Conservation (phyloP, 2,113 vertebrate species). For the Micronycteris hirsuta region DNA sequence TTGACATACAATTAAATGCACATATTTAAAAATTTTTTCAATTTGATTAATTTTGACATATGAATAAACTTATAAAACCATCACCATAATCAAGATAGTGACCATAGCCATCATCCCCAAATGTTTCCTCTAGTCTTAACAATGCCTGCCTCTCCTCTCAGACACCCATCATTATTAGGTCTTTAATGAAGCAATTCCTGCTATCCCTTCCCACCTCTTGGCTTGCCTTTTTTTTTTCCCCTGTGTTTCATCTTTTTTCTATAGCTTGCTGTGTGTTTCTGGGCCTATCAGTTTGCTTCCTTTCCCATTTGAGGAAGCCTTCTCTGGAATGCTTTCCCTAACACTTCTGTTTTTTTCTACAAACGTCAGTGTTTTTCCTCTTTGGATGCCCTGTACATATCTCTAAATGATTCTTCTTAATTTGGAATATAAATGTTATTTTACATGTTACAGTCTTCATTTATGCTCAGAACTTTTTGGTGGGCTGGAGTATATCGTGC, state of each 20-base stretch:
- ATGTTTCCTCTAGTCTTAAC: neutral
- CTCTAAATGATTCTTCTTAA: neutral
- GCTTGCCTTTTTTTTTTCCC: neutral
- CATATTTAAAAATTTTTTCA: neutral
- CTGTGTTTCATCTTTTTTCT: neutral
- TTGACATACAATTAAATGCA: too few relatives aligned
- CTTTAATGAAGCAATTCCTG: neutral
- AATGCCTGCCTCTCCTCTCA: neutral
- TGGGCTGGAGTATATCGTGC: neutral
- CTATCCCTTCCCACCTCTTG: neutral
- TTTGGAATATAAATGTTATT: neutral
- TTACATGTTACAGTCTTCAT: neutral
- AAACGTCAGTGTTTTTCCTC: neutral
- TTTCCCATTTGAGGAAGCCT: neutral
- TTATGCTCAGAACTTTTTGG: neutral
- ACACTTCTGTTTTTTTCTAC: neutral
- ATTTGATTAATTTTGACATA: neutral
- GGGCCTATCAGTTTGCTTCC: neutral
- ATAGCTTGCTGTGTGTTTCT: neutral
- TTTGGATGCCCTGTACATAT: neutral
- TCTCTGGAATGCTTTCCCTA: neutral
- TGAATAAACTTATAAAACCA: neutral
- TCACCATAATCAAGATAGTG: neutral
- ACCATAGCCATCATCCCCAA: neutral
- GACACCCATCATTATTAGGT: neutral